Base-by-base conservation (phyloP, 2,888 invertebrate species). In the Elgonia sp. region DNA sequence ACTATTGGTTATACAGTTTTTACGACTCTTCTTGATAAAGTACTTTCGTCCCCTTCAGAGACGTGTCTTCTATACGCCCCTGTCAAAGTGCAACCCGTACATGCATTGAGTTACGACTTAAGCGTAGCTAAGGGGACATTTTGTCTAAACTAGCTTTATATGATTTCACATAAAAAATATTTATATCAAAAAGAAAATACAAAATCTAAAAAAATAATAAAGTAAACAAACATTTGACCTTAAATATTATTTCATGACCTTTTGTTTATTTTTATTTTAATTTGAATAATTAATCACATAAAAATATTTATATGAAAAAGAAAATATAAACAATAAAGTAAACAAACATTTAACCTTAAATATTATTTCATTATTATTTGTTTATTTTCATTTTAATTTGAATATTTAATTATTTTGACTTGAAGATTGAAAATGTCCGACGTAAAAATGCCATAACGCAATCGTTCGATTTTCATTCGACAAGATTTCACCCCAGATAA, bases 1-100 rank as follows among this genome's bases (percentile, higher is more conserved):
- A 83, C 83, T 75, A 83, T 83, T 75, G 75, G 73, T 82, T 73
- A 82, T 82, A 67, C 46, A 75, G 55, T 73, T 82, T 82, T 82
- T 75, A 73, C 73, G 57, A 73, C 53, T n/a, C 40, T 4, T 21
- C 3, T 16, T 60, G 60, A 60, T 16, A 37, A 63, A 57, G 42
- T 75, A 46, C 60, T 29, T 29, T 29, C 18, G 16, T 50, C 37
- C 7, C 12, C 18, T 53, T 14, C n/a, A n/a, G 16, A 46, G 42
- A 67, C 12, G n/a, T n/a, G n/a, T n/a, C n/a, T 67, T n/a, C 40
- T 65, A 20, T 18, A n/a, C 75, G 62, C 79, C 57, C 79, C 79
- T 69, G 79, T 42, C 39, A 29, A 40, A 80, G 18, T 46, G 79
- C 57, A 69, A 57, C 46, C 67, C 53, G 53, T 39, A 63, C 42